Base-by-base conservation (phyloP, 1,140 invertebrate genomes). In the Drosophila miranda region DNA sequence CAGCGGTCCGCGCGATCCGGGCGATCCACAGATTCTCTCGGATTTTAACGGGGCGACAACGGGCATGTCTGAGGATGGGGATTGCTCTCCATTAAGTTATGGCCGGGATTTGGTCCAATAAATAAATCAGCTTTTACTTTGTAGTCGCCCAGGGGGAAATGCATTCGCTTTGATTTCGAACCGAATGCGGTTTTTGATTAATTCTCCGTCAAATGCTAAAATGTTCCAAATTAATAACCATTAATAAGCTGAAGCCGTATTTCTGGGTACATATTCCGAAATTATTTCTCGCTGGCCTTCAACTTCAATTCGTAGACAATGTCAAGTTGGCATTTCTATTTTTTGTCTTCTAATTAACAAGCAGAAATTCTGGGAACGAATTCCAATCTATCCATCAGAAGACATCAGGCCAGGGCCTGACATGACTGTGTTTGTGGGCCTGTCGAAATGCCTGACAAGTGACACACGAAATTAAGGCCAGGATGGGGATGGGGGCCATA, bases 101-200 rank as follows among this genome's bases (percentile, higher is more conserved):
- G 26, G 49, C 74, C 56, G 42, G 41, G 53, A 78, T 74, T 82
- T 63, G 79, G 11, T 26, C 46, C 66, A 72, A 64, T 80, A 73
- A 84, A 86, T 86, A 81, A 80, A 84, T 86, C 52, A 52, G 51
- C 41, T 86, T 86, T 62, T 57, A 64, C 64, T 74, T 73, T 79
- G 67, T 79, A 63, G 51, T 51, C 16, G 4, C 28, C 64, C 63
- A 63, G 11, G 28, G 73, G 52, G 45, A 68, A 78, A 63, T 82
- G 78, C 78, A 78, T 78, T 81, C 43, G 30, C 63, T 82, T 81
- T 81, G 78, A 78, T 75, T 78, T 51, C 23, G 9, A 2, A 14
- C 13, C 50, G 26, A 61, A 41, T 72, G 69, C 67, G 69, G 46
- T 60, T 63, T 43, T 26, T 57, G 51, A 69, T 61, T 68, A 68